A percentile compares a stretch with the other conserved stretches of the same genome.
Evolutionary conservation across 92 coral and sea anemone genomes (phyloP).

Genomic region (Actinernus sp.): DNA sequence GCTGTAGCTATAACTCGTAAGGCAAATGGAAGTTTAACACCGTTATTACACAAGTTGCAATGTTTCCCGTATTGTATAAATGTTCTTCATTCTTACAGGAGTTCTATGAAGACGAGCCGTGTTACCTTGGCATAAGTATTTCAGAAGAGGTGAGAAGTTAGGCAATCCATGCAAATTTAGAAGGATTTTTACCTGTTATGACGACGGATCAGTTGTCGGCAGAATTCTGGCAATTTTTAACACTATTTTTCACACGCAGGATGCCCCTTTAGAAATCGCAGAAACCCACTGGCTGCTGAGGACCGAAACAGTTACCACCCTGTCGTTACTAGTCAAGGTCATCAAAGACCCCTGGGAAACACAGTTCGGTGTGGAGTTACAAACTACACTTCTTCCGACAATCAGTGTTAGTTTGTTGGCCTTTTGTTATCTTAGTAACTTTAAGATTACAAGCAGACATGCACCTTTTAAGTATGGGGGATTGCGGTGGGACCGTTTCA

Average conservation of each 20-base stretch:
- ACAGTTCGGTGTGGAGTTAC: constrained; percentile 90
- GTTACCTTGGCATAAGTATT: constrained; percentile 83
- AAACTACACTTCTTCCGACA: constrained; percentile 62
- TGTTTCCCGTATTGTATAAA: neutral
- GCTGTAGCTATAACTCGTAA: no score
- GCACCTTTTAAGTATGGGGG: no score
- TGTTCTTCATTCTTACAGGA: constrained; percentile 50
- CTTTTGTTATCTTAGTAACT: no score
- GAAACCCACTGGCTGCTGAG: constrained; percentile 82
- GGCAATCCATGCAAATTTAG: neutral
- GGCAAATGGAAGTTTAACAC: no score
- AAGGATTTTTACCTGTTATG: no score
- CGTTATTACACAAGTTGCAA: no score
- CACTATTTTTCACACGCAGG: no score
- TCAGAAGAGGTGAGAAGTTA: constrained; percentile 81
- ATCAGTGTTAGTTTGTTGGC: constrained; percentile 37
- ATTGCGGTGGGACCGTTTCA: no score
- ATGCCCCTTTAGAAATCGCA: constrained; percentile 80
- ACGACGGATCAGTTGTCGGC: no score
- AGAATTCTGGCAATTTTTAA: no score
- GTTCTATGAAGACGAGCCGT: constrained; percentile 74
- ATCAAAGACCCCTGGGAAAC: constrained; percentile 89
- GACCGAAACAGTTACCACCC: constrained; percentile 75
- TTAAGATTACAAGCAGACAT: no score
- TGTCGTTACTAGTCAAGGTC: constrained; percentile 73